A percentile compares a stretch with the other conserved stretches of the same genome.
These are phyloP conservation scores for Epizoanthus fatuus DNA, from an alignment of 92 coral and sea anemone genomes.

Conservation along the genomic window DNA sequence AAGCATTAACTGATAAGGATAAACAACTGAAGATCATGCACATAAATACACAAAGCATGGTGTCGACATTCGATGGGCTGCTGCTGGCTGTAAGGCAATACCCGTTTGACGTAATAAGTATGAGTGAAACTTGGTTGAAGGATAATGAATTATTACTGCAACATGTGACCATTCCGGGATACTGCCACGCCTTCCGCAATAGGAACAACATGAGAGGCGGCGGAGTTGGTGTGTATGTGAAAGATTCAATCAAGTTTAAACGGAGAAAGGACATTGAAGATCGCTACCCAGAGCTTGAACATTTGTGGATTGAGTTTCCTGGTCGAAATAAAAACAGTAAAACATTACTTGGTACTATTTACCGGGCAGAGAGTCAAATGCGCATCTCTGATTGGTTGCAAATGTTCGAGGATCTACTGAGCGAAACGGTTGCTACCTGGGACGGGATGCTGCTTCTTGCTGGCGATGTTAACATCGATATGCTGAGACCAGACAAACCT, in stretches of 20 bases:
- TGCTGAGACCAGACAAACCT: slow-evolving; percentile 43
- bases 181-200: slow-evolving; percentile 8
- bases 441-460: slow-evolving; percentile 48
- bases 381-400: slow-evolving; percentile 25
- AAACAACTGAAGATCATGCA: slow-evolving; percentile 21
- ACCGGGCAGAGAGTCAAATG: slow-evolving; percentile 28
- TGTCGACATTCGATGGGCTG: slow-evolving; percentile 34
- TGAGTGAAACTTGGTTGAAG: slow-evolving; percentile 44
- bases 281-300: slow-evolving; percentile 25
- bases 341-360: slow-evolving; percentile 22
- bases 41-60: slow-evolving; percentile 21
- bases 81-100: neutral
- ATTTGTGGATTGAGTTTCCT: slow-evolving; percentile 27
- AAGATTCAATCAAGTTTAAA: slow-evolving; percentile 38
- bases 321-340: slow-evolving; percentile 44
- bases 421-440: slow-evolving; percentile 26
- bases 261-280: slow-evolving; percentile 41
- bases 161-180: slow-evolving; percentile 41
- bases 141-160: slow-evolving; percentile 23
- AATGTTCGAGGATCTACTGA: slow-evolving; percentile 10
- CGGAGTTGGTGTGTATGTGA: slow-evolving; percentile 39
- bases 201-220: slow-evolving; percentile 26
- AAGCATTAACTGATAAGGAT: neutral
- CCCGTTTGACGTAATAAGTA: slow-evolving; percentile 20
- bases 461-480: slow-evolving; percentile 43